Evolutionary conservation across 2,888 invertebrate genomes (phyloP), one percentile per base, ranked within the genome.

Genomic region (Heliconius hortense): DNA sequence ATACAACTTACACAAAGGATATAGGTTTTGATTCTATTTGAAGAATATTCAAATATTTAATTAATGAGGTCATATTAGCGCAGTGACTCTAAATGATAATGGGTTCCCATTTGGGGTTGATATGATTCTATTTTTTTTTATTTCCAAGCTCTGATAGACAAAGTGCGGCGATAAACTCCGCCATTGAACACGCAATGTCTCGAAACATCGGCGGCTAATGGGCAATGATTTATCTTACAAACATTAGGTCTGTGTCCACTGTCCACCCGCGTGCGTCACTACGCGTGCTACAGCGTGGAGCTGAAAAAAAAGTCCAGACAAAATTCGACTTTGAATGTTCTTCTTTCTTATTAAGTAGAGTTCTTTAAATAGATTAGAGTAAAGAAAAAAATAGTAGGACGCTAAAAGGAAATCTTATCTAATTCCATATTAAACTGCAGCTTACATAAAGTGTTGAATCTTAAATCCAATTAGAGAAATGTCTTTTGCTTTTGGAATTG

Each of bases 401-500:
- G 15, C 26, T 60, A 62, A 62, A 28, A 62, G 28, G 18, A 28
- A 62, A 31, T 63, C 31, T 31, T 28, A 28, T 62, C 31, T 10
- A 63, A 31, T 15, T 18, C 28, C 53, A 63, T 21, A 13, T 31
- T 31, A 63, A 63, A 63, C 31, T 63, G 15, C 63, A 66, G 64
- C 21, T 66, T 39, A 5, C 39, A 66, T 66, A 66, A 66, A 66
- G n/a, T 39, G 39, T 39, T 11, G 35, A 66, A 39, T 39, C 39
- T 66, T 39, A 39, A 39, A 39, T 64, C 39, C 24, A 35, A 64
- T 64, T 64, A 39, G 31, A 63, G 39, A 66, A 66, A 66, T 39
- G 64, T 39, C 24, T 39, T 35, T 35, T 4, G 15, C 64, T 39
- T 64, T 66, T 66, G 64, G 39, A 66, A 24, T 24, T n/a, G n/a